Evolutionary conservation across 2,113 vertebrate species (phyloP).

Genomic region (Oreocharis arfaki): DNA sequence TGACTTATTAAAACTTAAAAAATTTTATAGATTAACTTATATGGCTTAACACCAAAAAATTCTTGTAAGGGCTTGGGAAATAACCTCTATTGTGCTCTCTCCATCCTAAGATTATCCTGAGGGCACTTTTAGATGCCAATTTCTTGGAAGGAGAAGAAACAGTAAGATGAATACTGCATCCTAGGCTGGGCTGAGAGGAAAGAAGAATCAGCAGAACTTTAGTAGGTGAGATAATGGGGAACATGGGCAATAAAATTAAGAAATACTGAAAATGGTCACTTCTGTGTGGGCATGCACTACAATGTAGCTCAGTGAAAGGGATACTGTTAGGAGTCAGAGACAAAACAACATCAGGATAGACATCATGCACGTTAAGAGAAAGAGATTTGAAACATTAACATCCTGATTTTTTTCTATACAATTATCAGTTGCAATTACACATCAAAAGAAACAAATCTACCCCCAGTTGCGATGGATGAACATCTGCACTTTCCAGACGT

Average conservation of each 20-base stretch:
- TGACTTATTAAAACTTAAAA: not conserved
- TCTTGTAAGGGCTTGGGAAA: not conserved
- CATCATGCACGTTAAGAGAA: not conserved
- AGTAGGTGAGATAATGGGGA: not conserved
- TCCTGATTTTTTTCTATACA: slow-evolving; percentile 26
- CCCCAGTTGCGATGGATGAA: slow-evolving; percentile 52
- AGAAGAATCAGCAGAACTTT: not conserved
- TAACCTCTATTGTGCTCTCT: not conserved
- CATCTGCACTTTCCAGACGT: slow-evolving; percentile 55
- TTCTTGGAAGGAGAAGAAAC: not conserved
- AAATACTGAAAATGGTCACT: not conserved
- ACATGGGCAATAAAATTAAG: not conserved
- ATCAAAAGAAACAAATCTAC: slow-evolving; percentile 65
- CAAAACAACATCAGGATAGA: not conserved
- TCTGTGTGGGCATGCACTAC: not conserved
- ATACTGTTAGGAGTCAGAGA: not conserved
- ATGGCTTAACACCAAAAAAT: not conserved
- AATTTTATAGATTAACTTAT: not conserved
- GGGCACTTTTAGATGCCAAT: not conserved
- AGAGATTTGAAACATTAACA: slow-evolving; percentile 6
- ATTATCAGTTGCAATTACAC: slow-evolving; percentile 62
- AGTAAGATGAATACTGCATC: not conserved
- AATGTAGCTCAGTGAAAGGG: not conserved
- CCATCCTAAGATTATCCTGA: not conserved
- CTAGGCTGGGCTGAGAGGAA: not conserved